Conservation (phyloP, 2,113 vertebrate species). For the Microtus montanus region DNA sequence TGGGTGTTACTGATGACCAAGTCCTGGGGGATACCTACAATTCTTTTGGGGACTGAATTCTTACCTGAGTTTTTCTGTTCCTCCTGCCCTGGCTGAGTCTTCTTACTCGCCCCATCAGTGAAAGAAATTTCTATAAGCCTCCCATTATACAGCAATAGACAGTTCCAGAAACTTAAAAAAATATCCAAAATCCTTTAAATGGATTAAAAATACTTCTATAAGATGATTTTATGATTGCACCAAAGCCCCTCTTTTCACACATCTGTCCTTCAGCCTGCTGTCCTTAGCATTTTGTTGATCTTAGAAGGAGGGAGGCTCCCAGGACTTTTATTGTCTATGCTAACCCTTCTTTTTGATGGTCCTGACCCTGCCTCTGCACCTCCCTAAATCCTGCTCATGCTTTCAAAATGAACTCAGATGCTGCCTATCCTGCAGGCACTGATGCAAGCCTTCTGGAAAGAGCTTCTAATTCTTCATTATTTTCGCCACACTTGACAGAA, state of each 20-base stretch:
- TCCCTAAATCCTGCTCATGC: not conserved
- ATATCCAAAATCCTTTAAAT: not conserved
- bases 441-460: not conserved
- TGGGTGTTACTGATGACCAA: not conserved
- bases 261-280: not conserved
- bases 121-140: slow-evolving; percentile 1
- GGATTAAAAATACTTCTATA: not conserved
- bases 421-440: not conserved
- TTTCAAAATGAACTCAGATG: not conserved
- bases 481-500: not conserved
- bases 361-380: not conserved
- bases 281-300: not conserved
- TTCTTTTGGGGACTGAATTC: not conserved
- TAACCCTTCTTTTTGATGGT: not conserved
- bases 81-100: not conserved
- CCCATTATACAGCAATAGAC: not conserved
- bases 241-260: not conserved
- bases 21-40: not conserved
- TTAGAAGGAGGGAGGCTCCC: not conserved
- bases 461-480: not conserved
- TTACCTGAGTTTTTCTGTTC: not conserved
- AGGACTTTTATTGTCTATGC: not conserved
- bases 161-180: not conserved
- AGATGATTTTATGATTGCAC: not conserved
- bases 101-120: not conserved